phyloP scores from a whole-genome alignment of 2,797 vertebrate genomes.

The Manis pentadactyla region DNA sequence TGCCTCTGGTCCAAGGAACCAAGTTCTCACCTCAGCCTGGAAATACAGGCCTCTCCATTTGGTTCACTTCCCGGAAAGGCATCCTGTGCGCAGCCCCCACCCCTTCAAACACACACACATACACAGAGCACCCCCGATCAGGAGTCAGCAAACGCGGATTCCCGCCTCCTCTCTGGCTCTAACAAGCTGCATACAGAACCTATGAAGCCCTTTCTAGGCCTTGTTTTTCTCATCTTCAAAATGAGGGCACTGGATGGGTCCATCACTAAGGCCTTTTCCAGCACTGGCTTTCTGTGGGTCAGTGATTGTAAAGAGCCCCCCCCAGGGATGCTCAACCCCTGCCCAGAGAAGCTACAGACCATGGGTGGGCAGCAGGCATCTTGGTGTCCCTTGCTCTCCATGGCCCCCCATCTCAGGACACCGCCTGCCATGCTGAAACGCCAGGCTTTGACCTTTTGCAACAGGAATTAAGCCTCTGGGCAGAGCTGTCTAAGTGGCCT shows the following conservation, averaged over 20 bases:
- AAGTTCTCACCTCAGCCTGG: neutral
- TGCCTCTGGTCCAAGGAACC: neutral
- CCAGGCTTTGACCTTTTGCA: neutral
- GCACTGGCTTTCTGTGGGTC: no score
- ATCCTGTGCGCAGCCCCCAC: accelerated
- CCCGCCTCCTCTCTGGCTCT: neutral
- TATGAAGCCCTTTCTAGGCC: neutral
- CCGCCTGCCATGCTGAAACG: accelerated
- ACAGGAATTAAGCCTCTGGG: no score
- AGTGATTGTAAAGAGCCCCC: neutral
- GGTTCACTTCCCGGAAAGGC: neutral
- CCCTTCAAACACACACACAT: neutral
- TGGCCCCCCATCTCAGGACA: neutral
- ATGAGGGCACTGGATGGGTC: neutral
- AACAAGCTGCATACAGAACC: accelerated
- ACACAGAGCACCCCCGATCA: neutral
- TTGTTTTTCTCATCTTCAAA: neutral
- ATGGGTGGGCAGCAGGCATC: accelerated
- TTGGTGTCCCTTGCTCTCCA: accelerated
- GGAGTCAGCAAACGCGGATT: neutral
- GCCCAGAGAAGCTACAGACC: neutral
- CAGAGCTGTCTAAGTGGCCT: neutral
- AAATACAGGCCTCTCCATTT: neutral
- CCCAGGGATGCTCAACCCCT: no score
- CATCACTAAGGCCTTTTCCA: neutral